Conservation (phyloP, 1,140 invertebrate species). For the Hetaerina americana region DNA sequence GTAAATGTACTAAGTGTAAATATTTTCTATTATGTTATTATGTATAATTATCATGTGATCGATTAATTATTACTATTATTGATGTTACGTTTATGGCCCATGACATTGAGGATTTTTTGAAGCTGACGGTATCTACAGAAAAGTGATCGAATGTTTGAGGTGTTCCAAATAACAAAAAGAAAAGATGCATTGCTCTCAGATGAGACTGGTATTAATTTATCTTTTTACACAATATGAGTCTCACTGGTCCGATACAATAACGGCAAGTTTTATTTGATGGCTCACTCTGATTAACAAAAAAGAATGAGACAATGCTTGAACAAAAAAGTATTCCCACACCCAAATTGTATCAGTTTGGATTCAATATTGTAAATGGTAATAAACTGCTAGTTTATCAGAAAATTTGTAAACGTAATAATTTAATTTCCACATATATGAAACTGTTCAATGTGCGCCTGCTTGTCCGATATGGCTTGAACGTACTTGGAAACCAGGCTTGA, state of each 20-base stretch:
- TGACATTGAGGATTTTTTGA: conserved; percentile 6
- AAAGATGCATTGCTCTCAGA: conserved; percentile 1
- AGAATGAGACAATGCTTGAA: neutral
- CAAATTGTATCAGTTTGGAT: conserved; percentile 19
- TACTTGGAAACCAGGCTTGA: too few species aligned
- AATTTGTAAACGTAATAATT: too few species aligned
- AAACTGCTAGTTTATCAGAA: conserved; percentile 23
- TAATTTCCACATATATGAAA: too few species aligned
- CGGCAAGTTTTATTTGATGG: conserved; percentile 7
- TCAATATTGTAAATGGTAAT: conserved; percentile 22
- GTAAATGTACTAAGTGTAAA: neutral
- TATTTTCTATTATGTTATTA: conserved; percentile 1
- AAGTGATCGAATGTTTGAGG: neutral
- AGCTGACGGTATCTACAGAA: neutral
- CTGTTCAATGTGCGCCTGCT: too few species aligned
- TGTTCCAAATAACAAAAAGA: neutral
- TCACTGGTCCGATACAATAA: conserved; percentile 3
- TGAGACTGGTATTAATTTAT: conserved; percentile 5
- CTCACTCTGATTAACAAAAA: neutral
- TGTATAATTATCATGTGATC: neutral
- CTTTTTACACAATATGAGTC: neutral
- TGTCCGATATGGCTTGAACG: too few species aligned
- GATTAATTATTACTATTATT: conserved; percentile 6
- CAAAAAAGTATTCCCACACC: conserved; percentile 1
- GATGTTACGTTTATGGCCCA: conserved; percentile 3